Evolutionary conservation across 1,140 invertebrate genomes (phyloP), one percentile per base, ranked within the genome.

Genomic region (Linepithema humile): DNA sequence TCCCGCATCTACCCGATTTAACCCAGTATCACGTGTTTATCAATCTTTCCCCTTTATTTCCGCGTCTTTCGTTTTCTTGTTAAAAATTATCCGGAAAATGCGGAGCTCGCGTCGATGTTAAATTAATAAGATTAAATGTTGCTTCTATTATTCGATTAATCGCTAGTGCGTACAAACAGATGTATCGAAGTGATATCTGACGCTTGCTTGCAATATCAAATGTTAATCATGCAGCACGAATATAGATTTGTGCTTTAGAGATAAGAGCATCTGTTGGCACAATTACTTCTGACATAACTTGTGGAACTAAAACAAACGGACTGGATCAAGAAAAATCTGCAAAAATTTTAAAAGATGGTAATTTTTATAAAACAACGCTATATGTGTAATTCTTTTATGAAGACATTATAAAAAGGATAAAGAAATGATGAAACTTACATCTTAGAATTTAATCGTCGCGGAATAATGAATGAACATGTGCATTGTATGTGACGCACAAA

Each of bases 21-120:
- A 10, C 23, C 20, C 15, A n/a, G 10, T 26, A 20, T 80, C 48
- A 17, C 20, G 7, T 70, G 35, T 80, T 57, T 80, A 70, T 70
- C 64, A 69, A 53, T 69, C 43, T 80, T 70, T 70, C 12, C 17
- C 50, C 26, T 48, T 50, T 3, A 32, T n/a, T 35, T 32, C 17
- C 48, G 29, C 38, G 23, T 74, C 50, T 40, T 73, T 23, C 10
- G 17, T 26, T 7, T 43, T 3, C n/a, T 0, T 15, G 35, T 40
- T 60, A 29, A 40, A 55, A 59, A 12, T n/a, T 15, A 69, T 32
- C 9, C 20, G 17, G 5, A 48, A 35, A 65, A 64, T 0, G 10
- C 15, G 6, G 12, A 29, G 15, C 15, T 12, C 17, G 23, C 43
- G 29, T 50, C 57, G 45, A n/a, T 40, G 3, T 23, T 38, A 65